Percentiles rank a stretch among this genome's conserved stretches.
These are phyloP conservation scores for Philonicus albiceps DNA, from an alignment of 2,888 invertebrate genomes.

Conservation along the genomic window DNA sequence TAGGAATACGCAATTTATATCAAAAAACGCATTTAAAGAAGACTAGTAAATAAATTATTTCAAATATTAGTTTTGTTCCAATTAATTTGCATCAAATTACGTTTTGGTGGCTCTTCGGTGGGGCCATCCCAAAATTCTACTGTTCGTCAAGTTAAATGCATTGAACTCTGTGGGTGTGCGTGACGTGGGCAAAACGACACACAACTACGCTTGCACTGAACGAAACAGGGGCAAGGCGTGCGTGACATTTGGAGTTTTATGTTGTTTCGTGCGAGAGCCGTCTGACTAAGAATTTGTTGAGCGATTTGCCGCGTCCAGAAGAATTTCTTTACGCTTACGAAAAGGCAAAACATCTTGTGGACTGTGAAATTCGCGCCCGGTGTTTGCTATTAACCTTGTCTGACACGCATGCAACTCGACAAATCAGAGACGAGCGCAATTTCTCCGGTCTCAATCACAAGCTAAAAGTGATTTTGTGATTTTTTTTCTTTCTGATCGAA, in stretches of 20 bases:
- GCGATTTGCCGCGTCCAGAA: background rate
- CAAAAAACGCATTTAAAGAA: background rate
- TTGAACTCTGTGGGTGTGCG: background rate
- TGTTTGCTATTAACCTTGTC: background rate
- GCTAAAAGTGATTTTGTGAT: background rate
- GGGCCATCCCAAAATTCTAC: background rate
- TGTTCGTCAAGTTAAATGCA: background rate
- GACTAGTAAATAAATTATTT: background rate
- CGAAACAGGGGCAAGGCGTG: conserved; percentile 11
- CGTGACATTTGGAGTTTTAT: background rate
- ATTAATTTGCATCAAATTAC: background rate
- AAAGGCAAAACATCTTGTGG: background rate
- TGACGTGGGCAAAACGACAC: background rate
- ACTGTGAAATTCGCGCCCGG: background rate
- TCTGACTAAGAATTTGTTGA: background rate
- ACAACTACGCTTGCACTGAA: background rate
- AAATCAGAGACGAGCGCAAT: background rate
- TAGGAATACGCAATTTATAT: background rate
- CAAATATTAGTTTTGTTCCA: background rate
- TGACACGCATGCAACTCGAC: background rate
- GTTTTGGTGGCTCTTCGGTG: background rate
- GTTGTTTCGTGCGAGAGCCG: background rate
- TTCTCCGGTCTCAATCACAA: background rate
- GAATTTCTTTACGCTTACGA: background rate
- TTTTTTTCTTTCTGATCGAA: background rate